These are phyloP conservation scores for Mesoclemmys tuberculata DNA, from an alignment of 2,113 vertebrate genomes.

Conservation along the genomic window DNA sequence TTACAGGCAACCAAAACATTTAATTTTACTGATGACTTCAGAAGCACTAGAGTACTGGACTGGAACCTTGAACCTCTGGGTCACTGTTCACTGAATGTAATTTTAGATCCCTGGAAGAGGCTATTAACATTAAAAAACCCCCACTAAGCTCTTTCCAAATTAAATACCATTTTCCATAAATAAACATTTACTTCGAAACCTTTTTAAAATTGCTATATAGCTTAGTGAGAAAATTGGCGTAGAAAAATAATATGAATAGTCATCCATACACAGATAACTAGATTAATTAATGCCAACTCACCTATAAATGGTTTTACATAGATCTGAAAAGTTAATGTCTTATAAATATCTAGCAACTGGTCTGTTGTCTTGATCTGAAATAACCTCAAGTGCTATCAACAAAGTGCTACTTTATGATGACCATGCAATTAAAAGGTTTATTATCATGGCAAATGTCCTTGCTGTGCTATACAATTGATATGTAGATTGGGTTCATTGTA, in stretches of 20 bases:
- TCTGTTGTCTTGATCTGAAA: constrained; percentile 13
- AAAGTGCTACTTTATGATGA: constrained; percentile 33
- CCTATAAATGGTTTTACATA: not conserved
- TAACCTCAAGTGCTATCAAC: not conserved
- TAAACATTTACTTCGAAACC: not conserved
- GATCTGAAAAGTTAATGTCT: not conserved
- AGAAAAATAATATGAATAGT: not conserved
- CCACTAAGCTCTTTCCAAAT: not conserved
- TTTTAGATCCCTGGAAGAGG: not conserved
- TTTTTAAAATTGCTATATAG: not conserved
- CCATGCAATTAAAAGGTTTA: constrained; percentile 41
- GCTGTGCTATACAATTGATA: constrained; percentile 4
- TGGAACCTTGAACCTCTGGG: not conserved
- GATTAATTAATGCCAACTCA: not conserved
- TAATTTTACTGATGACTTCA: too few species aligned
- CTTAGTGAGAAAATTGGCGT: not conserved
- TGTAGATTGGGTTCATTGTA: constrained; percentile 39
- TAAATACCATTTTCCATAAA: not conserved
- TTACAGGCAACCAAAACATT: not conserved
- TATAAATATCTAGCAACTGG: not conserved
- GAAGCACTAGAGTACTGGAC: not conserved
- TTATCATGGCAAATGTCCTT: constrained; percentile 20
- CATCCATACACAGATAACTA: not conserved
- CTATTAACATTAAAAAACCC: not conserved
- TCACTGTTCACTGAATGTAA: not conserved